Conservation (phyloP, 2,888 invertebrate species). For the Plusia festucae region DNA sequence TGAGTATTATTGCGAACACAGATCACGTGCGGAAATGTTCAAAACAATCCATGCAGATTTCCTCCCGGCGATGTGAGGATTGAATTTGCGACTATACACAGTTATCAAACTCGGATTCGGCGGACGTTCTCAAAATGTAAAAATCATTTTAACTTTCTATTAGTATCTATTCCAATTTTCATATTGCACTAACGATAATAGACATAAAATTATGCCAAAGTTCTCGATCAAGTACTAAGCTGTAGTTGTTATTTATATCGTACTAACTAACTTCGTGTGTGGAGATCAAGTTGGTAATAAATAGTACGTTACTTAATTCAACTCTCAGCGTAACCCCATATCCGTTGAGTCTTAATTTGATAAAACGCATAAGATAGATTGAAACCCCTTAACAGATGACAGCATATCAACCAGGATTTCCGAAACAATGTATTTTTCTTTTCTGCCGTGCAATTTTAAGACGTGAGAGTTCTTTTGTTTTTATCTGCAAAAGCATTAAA, state of each 20-base stretch:
- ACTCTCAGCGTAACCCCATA: background rate
- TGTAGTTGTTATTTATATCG: background rate
- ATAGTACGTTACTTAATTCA: background rate
- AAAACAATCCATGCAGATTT: constrained; percentile 10
- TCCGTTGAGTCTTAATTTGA: background rate
- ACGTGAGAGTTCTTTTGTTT: no score
- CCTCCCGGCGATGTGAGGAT: background rate
- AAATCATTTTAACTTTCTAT: background rate
- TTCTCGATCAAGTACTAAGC: no score
- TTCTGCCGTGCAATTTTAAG: background rate
- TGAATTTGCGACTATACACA: constrained; percentile 1
- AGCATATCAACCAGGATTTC: background rate
- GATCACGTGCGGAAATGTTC: background rate
- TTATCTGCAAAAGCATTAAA: no score
- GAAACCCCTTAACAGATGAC: constrained; percentile 1
- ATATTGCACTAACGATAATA: no score
- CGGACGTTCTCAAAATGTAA: background rate
- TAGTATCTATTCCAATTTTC: no score
- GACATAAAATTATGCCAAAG: no score
- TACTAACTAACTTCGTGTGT: background rate
- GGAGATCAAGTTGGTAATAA: background rate
- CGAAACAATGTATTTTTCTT: background rate
- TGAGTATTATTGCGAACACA: background rate
- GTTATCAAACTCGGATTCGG: background rate
- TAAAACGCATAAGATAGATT: constrained; percentile 4